A percentile compares a stretch with the other conserved stretches of the same genome.
These are phyloP conservation scores for Gonatopus flavifemur DNA, from an alignment of 1,140 invertebrate species.

Conservation along the genomic window DNA sequence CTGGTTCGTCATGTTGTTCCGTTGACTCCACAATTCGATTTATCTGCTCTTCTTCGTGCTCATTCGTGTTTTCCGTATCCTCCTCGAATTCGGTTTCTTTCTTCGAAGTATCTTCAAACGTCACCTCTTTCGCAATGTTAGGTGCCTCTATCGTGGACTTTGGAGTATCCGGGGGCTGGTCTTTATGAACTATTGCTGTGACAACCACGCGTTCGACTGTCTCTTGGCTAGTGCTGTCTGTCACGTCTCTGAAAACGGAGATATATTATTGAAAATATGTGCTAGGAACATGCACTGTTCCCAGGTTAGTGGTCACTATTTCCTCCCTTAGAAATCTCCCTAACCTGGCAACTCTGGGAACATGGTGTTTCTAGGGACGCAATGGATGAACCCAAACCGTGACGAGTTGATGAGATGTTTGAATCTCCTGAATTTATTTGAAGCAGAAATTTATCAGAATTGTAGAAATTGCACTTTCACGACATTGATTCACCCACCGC, in stretches of 20 bases:
- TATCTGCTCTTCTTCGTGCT: conserved; percentile 15
- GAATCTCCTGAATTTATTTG: too few species aligned
- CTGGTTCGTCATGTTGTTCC: not conserved
- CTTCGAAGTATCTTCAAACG: conserved; percentile 12
- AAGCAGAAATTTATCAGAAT: too few species aligned
- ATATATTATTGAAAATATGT: too few species aligned
- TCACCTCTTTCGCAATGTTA: conserved; percentile 12
- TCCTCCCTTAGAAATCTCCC: too few species aligned
- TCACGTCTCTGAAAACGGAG: conserved; percentile 28
- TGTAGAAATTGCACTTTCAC: too few species aligned
- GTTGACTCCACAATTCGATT: not conserved
- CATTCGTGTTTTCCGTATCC: conserved; percentile 19
- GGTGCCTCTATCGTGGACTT: conserved; percentile 15
- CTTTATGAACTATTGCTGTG: conserved; percentile 50
- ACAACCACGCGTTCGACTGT: conserved; percentile 46
- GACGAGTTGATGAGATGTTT: too few species aligned
- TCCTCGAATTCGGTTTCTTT: conserved; percentile 18
- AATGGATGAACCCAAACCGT: too few species aligned
- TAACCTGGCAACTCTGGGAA: too few species aligned
- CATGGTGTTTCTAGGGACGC: too few species aligned
- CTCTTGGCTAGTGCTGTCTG: conserved; percentile 51
- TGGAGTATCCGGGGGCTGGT: conserved; percentile 42
- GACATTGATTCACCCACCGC: too few species aligned
- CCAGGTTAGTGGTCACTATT: too few species aligned
- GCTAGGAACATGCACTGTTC: too few species aligned